Evolutionary conservation across 1,140 invertebrate genomes (phyloP), one percentile per base, ranked within the genome.

Genomic region (Ptiloglossa arizonensis): DNA sequence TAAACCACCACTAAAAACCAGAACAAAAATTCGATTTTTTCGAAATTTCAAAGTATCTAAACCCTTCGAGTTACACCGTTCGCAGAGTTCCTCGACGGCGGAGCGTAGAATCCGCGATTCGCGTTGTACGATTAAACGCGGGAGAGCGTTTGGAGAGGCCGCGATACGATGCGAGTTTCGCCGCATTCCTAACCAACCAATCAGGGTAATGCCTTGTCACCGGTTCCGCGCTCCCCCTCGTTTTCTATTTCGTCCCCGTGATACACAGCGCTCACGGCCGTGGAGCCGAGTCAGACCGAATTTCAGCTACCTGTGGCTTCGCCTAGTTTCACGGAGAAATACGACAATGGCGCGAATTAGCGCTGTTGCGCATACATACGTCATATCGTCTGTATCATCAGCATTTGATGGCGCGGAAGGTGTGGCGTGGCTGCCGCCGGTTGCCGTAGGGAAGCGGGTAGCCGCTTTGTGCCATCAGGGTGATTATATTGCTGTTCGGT

Each of bases 331-430:
- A 75, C 56, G 70, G 85, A 86, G 82, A 82, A 86, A 88, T 80
- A 84, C 77, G 84, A 91, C 89, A 91, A 91, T 92, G 81, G 86
- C 66, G 78, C 79, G 86, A 92, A 92, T 92, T 91, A 92, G 88
- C 87, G 82, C 76, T 82, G 83, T 84, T 78, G 81, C 70, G 80
- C 74, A 79, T 82, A 87, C 87, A 87, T 87, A 89, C 81, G 83
- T 90, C 87, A 87, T 90, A 90, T 90, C 90, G 88, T 92, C 89
- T 91, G 88, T 90, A 90, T 91, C 89, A 92, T 91, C 89, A 90
- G 82, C 87, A 85, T 91, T 91, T 91, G 90, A 91, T 89, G 87
- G 86, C 81, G 79, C 73, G 83, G 81, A 85, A 88, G 86, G 85
- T 86, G 87, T 88, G 64, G 52, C 77, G 32, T 50, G 76, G 72